Evolutionary conservation across 2,113 vertebrate species (phyloP), one percentile per base, ranked within the genome.

Genomic region (Tretioscincus oriximinensis): DNA sequence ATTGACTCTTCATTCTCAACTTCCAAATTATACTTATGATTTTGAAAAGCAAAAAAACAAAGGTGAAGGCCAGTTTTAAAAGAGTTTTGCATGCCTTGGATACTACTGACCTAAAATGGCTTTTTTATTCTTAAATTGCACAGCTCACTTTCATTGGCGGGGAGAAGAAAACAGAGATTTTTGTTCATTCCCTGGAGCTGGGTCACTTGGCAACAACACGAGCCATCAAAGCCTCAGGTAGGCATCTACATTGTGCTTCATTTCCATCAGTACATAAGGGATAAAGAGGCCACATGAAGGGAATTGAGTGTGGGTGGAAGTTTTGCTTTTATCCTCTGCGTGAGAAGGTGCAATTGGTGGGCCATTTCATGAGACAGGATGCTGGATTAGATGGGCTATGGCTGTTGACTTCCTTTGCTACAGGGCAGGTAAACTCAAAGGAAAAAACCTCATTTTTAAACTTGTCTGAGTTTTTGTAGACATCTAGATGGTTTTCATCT

Each of bases 151-250:
- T 99, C 84, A 92, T 96, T 0, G 92, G 96, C 0, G 98, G 98
- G 31, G 95, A 97, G 85, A 97, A 94, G 86, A 96, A 91, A 54
- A 98, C 96, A 0, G 98, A 99, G 88, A 97, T 99, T 77, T 99
- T 99, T 72, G 94, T 99, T 78, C 97, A 99, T 78, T 99, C 98
- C 4, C 92, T 99, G 0, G 98, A 99, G 88, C 90, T 99, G 90
- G 98, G 98, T 35, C 98, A 99, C 93, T 96, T 96, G 0, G 98
- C 98, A 0, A 95, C 97, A 83, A 97, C 96, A 0, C 94, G 98
- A 22, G 98, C 98, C 86, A 96, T 99, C 92, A 99, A 97, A 85
- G 98, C 98, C 3, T 97, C 98, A 83, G 98, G 98, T 99, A 88
- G 88, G 95, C 81, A 51, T 8, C 14, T 60, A 45, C 45, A 31